Conservation (phyloP, 2,797 vertebrate species). For the Enteromius afrohamiltoni region DNA sequence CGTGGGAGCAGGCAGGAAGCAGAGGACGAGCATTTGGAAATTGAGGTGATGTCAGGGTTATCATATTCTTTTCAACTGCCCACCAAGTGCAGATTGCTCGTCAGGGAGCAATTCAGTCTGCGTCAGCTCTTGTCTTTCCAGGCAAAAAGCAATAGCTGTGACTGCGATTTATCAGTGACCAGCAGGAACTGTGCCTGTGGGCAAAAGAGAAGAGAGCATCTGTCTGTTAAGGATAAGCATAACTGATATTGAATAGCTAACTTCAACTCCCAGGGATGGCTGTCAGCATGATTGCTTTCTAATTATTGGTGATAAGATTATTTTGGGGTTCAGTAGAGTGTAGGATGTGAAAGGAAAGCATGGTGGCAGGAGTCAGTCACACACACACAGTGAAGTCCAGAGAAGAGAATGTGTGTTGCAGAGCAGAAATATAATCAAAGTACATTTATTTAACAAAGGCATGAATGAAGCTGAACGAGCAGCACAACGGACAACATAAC, state of each 20-base stretch:
- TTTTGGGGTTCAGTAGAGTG: slow-evolving; percentile 7
- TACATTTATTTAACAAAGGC: no score
- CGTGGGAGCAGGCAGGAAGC: not conserved
- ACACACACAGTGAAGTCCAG: not conserved
- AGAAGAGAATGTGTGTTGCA: not conserved
- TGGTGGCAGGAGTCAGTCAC: not conserved
- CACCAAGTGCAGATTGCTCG: slow-evolving; percentile 30
- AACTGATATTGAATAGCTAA: slow-evolving; percentile 34
- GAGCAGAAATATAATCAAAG: not conserved
- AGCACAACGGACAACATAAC: no score
- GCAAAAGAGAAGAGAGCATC: slow-evolving; percentile 14
- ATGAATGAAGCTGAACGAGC: no score
- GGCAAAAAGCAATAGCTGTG: slow-evolving; percentile 32
- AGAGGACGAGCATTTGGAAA: slow-evolving; percentile 33
- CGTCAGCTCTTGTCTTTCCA: slow-evolving; percentile 29
- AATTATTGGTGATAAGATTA: slow-evolving; percentile 13
- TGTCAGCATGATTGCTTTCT: slow-evolving; percentile 10
- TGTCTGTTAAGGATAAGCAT: slow-evolving; percentile 37
- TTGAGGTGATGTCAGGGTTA: slow-evolving; percentile 53
- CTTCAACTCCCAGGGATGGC: not conserved
- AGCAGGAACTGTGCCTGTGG: slow-evolving; percentile 19
- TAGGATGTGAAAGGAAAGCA: not conserved
- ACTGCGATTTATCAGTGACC: slow-evolving; percentile 48
- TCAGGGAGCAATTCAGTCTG: slow-evolving; percentile 28
- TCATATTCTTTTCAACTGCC: slow-evolving; percentile 48